Evolutionary conservation across 2,113 vertebrate genomes (phyloP), one percentile per base, ranked within the genome.

Genomic region (Cinclus mexicanus): DNA sequence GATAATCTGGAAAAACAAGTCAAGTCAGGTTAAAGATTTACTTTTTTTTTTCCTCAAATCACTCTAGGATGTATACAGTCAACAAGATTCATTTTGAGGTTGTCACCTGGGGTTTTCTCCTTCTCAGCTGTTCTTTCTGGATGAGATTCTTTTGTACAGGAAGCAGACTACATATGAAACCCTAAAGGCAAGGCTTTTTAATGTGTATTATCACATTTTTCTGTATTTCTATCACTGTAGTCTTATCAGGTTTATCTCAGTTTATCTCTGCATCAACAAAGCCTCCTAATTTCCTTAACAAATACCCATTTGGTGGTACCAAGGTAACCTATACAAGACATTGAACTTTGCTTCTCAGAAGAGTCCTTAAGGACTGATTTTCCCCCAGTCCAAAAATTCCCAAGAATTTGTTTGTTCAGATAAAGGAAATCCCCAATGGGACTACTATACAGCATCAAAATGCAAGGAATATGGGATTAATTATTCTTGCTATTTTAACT

Each of bases 1-100:
- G 69, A 95, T 92, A 90, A 96, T 80, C 93, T 49, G 81, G 64
- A 87, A 81, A 84, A 92, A 50, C 39, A 39, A 75, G 76, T 31
- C 60, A 95, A 39, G 42, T 88, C 59, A 41, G 59, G 87, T 93
- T 91, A 81, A 90, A 91, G 59, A 65, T 29, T 84, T 84, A 60
- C 6, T 6, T 53, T 84, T 94, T 93, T 93, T 80, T 77, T 37
- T 37, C 35, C 41, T 95, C 55, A 88, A 81, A 93, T 88, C 59
- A 53, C 41, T 56, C 60, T 42, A n/a, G 22, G 70, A 72, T 28
- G 1, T 88, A 49, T 65, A 33, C 9, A 76, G 78, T 50, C 49
- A 79, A 28, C 42, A 70, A 78, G 83, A 74, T 90, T 93, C 90
- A 83, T 70, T 94, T 55, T 46, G 17, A 77, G 42, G 44, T 61